Evolutionary conservation across 2,888 invertebrate species (phyloP), one percentile per base, ranked within the genome.

Genomic region (Leptopterna dolabrata): DNA sequence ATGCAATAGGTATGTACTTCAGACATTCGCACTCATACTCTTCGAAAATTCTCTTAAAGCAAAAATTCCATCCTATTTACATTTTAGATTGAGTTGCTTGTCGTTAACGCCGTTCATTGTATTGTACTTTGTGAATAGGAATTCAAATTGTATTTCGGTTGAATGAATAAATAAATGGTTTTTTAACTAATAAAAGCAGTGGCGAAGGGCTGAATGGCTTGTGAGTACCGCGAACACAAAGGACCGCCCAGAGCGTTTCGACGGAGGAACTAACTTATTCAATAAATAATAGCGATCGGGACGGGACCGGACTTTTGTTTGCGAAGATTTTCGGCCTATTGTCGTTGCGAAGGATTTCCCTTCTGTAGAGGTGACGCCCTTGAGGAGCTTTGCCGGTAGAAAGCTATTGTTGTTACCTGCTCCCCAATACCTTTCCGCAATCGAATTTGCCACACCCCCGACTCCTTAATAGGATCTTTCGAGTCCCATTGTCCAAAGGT

Each of bases 361-460:
- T 19, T 63, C 7, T 63, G 1, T 24, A 27, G 24, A 63, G 63
- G 19, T 63, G 63, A 63, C 63, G 63, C 63, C 27, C 63, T 63
- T 63, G 63, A 63, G 63, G 36, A 36, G 36, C 36, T 36, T 36
- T 7, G 36, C 36, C 19, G 11, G 63, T 11, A 27, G 63, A 63
- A 63, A 63, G 63, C 63, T 63, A 63, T 63, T 63, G 63, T 63
- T 63, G 63, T 63, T 63, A 63, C 63, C 63, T 63, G 4, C 63
- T 63, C 36, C 7, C 36, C 63, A 63, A 63, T 63, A 63, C 63
- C 63, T 63, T 24, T 19, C 19, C 1, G 63, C 63, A 63, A 63
- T 63, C 63, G 63, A 63, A 63, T 63, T 63, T 63, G 63, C 63
- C 63, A 27, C 63, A 63, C 63, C 63, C 63, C 63, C 63, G 63